Evolutionary conservation across 1,140 invertebrate genomes (phyloP).

Genomic region (Euura lappo): DNA sequence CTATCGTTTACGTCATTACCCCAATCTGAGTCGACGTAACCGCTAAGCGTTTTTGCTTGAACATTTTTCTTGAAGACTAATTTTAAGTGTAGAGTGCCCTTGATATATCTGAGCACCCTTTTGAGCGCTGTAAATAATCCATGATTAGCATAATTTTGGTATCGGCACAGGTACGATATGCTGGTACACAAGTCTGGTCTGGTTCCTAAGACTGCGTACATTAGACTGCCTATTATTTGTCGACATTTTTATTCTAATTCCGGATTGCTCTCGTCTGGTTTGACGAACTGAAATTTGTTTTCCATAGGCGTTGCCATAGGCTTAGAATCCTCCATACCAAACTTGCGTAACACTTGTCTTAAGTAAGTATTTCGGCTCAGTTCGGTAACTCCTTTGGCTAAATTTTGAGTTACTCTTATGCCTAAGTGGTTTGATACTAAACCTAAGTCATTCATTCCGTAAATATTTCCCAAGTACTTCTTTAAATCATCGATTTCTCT

Average conservation of each 20-base stretch:
- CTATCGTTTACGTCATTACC: no score
- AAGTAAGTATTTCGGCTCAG: conserved; percentile 29
- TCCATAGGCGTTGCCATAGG: conserved; percentile 27
- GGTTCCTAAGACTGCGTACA: background rate
- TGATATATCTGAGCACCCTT: background rate
- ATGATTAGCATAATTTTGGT: background rate
- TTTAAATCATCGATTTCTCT: conserved; percentile 21
- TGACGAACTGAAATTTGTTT: background rate
- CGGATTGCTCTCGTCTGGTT: background rate
- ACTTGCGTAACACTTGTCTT: conserved; percentile 26
- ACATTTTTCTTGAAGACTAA: background rate
- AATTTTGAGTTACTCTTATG: conserved; percentile 30
- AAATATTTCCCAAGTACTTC: background rate
- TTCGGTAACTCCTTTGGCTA: conserved; percentile 16
- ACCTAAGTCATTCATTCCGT: no score
- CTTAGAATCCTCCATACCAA: conserved; percentile 32
- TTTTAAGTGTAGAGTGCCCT: background rate
- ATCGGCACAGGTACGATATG: no score
- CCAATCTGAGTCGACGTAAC: no score
- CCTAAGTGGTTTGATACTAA: conserved; percentile 26
- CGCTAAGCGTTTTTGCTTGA: no score
- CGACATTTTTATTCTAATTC: background rate
- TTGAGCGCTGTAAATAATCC: background rate
- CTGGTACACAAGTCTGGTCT: no score
- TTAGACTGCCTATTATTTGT: background rate